Evolutionary conservation across 2,797 vertebrate genomes (phyloP).

Genomic region (Clamator glandarius): DNA sequence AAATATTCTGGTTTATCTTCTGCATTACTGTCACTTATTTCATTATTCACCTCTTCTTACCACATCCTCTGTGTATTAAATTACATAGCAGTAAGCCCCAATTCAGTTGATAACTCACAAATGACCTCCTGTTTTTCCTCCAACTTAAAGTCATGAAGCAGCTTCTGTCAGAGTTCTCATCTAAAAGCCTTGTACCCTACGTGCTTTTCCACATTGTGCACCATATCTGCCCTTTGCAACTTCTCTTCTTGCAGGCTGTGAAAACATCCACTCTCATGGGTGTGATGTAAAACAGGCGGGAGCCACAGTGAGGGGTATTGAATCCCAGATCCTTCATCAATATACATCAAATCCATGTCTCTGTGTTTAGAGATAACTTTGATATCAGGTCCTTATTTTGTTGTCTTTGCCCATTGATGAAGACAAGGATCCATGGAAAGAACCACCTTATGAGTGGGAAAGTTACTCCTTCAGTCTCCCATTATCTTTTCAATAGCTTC

Average conservation of each 20-base stretch:
- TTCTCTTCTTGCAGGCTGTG: neutral
- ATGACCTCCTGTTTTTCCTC: neutral
- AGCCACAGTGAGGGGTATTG: rapidly evolving
- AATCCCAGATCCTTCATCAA: neutral
- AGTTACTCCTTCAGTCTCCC: neutral
- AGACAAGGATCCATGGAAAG: neutral
- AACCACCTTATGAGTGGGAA: neutral
- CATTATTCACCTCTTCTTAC: neutral
- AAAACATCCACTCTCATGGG: neutral
- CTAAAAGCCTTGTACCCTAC: neutral
- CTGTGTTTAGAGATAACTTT: neutral
- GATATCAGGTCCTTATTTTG: neutral
- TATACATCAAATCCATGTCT: neutral
- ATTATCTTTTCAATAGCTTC: neutral
- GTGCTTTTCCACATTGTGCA: rapidly evolving
- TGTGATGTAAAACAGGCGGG: neutral
- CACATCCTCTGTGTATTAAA: neutral
- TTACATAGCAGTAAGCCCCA: neutral
- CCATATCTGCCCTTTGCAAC: neutral
- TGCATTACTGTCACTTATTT: neutral
- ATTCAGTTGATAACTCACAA: neutral
- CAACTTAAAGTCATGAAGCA: neutral
- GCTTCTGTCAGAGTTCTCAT: neutral
- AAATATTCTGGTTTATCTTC: neutral
- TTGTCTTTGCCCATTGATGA: neutral